Evolutionary conservation across 1,140 invertebrate species (phyloP).

Genomic region (Whitmania pigra): DNA sequence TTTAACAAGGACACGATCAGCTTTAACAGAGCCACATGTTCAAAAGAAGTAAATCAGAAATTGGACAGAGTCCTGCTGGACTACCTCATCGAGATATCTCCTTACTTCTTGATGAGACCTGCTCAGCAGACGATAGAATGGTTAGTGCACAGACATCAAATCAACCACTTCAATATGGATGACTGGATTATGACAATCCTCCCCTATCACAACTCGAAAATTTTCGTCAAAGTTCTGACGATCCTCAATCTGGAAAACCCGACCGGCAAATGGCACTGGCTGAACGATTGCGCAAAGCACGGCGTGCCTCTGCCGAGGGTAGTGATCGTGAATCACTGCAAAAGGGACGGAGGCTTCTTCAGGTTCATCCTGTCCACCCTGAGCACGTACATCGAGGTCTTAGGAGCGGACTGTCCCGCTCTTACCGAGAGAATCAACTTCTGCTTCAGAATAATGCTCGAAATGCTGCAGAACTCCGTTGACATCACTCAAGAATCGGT

Average conservation of each 20-base stretch:
- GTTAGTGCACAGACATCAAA: slow-evolving; percentile 63
- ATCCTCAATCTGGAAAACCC: slow-evolving; percentile 53
- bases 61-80: slow-evolving; percentile 62
- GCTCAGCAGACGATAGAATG: slow-evolving; percentile 82
- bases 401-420: too few relatives aligned
- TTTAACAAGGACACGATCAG: slow-evolving; percentile 59
- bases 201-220: slow-evolving; percentile 78
- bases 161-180: slow-evolving; percentile 73
- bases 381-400: too few relatives aligned
- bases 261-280: slow-evolving; percentile 60
- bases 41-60: slow-evolving; percentile 58
- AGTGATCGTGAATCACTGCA: slow-evolving; percentile 58
- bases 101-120: slow-evolving; percentile 69
- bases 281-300: slow-evolving; percentile 57
- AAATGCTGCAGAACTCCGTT: too few relatives aligned
- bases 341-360: slow-evolving; percentile 55
- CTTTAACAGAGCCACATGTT: slow-evolving; percentile 66
- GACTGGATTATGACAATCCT: slow-evolving; percentile 64
- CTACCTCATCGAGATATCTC: slow-evolving; percentile 67
- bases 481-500: too few relatives aligned
- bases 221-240: slow-evolving; percentile 70
- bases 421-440: too few relatives aligned
- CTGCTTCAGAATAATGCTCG: too few relatives aligned
- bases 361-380: slow-evolving; percentile 52
- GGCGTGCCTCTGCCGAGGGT: slow-evolving; percentile 57